Percentiles rank a stretch among this genome's conserved stretches.
Evolutionary conservation across 2,113 vertebrate genomes (phyloP).

Genomic region (Anguilla rostrata): DNA sequence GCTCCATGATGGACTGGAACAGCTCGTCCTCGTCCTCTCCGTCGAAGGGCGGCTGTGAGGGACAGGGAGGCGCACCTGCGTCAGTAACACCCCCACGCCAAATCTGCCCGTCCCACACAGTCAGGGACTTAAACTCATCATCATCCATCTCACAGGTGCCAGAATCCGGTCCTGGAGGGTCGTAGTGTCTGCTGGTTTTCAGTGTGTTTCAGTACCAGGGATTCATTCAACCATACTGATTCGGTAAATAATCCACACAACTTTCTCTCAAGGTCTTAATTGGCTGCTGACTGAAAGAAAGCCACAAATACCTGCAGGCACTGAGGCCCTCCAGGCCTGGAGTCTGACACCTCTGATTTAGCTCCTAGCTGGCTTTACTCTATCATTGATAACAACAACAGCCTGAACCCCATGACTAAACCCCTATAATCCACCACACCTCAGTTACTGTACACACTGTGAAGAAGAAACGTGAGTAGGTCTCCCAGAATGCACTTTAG

Average conservation of each 20-base stretch:
- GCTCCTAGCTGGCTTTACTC: not conserved
- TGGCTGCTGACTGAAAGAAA: no score
- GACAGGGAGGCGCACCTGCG: not conserved
- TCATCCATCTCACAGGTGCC: not conserved
- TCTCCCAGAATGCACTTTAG: not conserved
- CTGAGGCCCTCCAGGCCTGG: no score
- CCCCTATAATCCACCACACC: not conserved
- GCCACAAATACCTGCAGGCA: no score
- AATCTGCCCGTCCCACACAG: not conserved
- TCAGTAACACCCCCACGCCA: not conserved
- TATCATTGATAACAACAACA: not conserved
- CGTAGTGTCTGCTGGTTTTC: no score
- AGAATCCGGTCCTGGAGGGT: no score
- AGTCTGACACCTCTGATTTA: no score
- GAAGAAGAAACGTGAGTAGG: not conserved
- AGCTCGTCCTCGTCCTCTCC: slow-evolving; percentile 81
- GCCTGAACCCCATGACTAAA: not conserved
- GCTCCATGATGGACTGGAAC: slow-evolving; percentile 87
- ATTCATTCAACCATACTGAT: no score
- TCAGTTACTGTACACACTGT: slow-evolving; percentile 4
- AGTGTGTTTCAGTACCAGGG: no score
- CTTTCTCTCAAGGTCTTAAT: no score
- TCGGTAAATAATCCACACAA: no score
- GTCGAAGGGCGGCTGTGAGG: slow-evolving; percentile 76
- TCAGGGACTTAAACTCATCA: not conserved